Percentiles rank a stretch among this genome's conserved stretches.
Evolutionary conservation across 2,797 vertebrate species (phyloP).

Genomic region (Lepus oiostolus): DNA sequence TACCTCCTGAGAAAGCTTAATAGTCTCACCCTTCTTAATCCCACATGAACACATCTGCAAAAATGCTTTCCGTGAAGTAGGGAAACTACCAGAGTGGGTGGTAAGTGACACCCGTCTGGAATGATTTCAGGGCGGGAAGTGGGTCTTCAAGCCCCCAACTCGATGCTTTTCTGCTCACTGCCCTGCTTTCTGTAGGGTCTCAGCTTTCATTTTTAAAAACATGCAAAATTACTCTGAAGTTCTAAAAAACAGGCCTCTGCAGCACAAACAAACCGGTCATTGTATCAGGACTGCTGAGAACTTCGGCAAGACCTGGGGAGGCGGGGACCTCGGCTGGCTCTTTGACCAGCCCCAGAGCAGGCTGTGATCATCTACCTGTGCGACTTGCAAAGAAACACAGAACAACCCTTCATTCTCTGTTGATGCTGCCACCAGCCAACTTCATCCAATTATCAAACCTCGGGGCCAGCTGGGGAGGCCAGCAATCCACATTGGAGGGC

Average conservation of each 20-base stretch:
- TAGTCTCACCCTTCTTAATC: slow-evolving; percentile 25
- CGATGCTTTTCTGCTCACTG: background rate
- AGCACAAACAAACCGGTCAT: slow-evolving; percentile 68
- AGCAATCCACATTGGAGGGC: too few species aligned
- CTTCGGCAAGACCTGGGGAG: background rate
- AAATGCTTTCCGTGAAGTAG: slow-evolving; percentile 2
- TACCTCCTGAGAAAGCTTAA: slow-evolving; percentile 48
- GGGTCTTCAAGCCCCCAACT: background rate
- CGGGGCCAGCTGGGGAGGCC: too few species aligned
- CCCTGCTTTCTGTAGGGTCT: slow-evolving; percentile 57
- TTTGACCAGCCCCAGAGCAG: slow-evolving; percentile 62
- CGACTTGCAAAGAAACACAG: background rate
- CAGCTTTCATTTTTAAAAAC: slow-evolving; percentile 74
- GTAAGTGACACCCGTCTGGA: slow-evolving; percentile 15
- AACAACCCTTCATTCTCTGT: background rate
- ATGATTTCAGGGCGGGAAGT: background rate
- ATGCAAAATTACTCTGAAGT: slow-evolving; percentile 47
- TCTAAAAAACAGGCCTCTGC: slow-evolving; percentile 48
- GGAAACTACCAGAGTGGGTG: background rate
- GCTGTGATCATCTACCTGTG: slow-evolving; percentile 44
- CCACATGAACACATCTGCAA: slow-evolving; percentile 44
- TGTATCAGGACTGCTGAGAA: slow-evolving; percentile 48
- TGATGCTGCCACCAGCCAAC: background rate
- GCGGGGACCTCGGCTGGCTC: background rate
- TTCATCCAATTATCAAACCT: background rate